These are phyloP conservation scores for Ptilonorhynchus violaceus DNA, from an alignment of 2,113 vertebrate genomes.

Conservation along the genomic window DNA sequence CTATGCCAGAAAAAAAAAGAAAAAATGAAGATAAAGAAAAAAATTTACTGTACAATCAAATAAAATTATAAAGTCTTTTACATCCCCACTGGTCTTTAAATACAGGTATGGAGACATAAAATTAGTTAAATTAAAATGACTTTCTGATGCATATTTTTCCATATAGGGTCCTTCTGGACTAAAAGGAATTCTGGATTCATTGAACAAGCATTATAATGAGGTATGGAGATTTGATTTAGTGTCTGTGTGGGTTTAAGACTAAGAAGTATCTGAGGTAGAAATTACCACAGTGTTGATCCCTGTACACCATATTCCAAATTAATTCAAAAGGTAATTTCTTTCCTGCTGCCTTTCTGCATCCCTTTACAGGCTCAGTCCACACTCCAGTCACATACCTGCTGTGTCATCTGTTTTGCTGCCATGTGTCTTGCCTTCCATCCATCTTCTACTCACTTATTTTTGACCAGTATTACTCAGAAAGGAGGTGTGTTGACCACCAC, in stretches of 20 bases:
- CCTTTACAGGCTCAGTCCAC: background rate
- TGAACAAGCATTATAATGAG: slow-evolving; percentile 59
- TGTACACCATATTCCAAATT: background rate
- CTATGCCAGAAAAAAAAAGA: background rate
- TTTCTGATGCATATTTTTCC: background rate
- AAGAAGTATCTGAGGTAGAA: background rate
- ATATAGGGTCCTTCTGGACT: slow-evolving; percentile 67
- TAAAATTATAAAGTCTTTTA: background rate
- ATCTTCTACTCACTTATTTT: background rate
- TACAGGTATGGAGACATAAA: background rate
- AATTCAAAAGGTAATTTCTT: background rate
- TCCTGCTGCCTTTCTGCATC: background rate
- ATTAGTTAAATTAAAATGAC: background rate
- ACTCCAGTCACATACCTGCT: background rate
- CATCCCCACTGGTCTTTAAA: background rate
- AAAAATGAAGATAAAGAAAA: background rate
- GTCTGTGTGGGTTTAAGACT: background rate
- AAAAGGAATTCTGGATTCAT: slow-evolving; percentile 54
- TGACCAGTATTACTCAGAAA: background rate
- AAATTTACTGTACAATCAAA: background rate
- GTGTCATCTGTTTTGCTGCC: background rate
- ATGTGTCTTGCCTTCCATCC: background rate
- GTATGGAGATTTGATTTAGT: slow-evolving; percentile 9
- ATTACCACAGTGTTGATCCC: background rate
- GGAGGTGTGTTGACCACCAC: background rate